Evolutionary conservation across 2,888 invertebrate species (phyloP).

Genomic region (Heliconius cydno): DNA sequence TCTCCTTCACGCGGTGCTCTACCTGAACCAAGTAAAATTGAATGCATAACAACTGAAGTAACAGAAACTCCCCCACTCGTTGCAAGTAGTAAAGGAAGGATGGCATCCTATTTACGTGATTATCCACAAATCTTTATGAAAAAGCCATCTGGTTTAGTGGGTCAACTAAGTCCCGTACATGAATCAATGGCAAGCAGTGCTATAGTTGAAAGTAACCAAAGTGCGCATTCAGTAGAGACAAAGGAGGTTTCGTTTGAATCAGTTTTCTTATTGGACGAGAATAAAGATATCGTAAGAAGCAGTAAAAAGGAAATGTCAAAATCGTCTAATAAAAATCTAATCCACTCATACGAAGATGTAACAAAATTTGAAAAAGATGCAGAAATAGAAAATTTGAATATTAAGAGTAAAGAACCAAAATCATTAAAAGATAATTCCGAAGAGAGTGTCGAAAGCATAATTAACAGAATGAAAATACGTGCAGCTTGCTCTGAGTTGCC

Average conservation of each 20-base stretch:
- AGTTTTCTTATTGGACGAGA: background rate
- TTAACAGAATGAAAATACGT: conserved; percentile 39
- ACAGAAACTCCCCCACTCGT: conserved; percentile 65
- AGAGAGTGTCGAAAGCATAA: conserved; percentile 42
- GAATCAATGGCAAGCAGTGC: conserved; percentile 40
- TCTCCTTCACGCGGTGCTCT: conserved; percentile 46
- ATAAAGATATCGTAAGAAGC: background rate
- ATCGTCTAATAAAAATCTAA: background rate
- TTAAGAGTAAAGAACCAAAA: conserved; percentile 36
- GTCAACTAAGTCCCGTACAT: conserved; percentile 29
- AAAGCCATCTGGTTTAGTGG: conserved; percentile 56
- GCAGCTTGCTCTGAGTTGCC: conserved; percentile 20
- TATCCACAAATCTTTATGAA: conserved; percentile 77
- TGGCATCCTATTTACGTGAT: conserved; percentile 69
- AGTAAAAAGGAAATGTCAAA: background rate
- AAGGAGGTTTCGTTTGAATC: conserved; percentile 30
- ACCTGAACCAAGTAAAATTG: conserved; percentile 42
- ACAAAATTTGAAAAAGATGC: conserved; percentile 3
- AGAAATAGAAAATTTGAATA: conserved; percentile 20
- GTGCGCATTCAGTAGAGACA: conserved; percentile 27
- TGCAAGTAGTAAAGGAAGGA: conserved; percentile 60
- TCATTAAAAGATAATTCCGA: conserved; percentile 21
- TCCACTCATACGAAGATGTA: conserved; percentile 32
- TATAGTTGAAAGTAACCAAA: conserved; percentile 13
- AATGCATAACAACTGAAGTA: conserved; percentile 53